Evolutionary conservation across 2,113 vertebrate species (phyloP), one percentile per base, ranked within the genome.

Genomic region (Perca fluviatilis): DNA sequence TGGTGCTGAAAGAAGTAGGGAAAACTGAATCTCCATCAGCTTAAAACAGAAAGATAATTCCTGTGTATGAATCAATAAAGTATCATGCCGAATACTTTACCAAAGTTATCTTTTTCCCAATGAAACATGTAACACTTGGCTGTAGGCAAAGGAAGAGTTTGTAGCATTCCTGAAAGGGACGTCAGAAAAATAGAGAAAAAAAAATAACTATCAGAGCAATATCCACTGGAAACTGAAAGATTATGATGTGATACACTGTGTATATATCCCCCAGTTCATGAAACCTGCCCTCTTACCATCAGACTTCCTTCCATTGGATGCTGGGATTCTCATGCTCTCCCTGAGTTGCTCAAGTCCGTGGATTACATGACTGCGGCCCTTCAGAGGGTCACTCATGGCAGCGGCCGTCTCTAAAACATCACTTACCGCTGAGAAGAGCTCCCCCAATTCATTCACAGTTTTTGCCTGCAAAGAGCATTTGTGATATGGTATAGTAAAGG

Each of bases 101-200:
- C 98, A 30, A 99, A 99, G 88, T 97, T 99, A 88, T 99, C 98
- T 74, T 97, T 97, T 79, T 97, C 97, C 98, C 98, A 99, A 90
- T 94, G 96, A 86, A 97, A 98, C 65, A 96, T 95, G 88, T 97
- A 95, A 87, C 97, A 98, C 81, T 97, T 97, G 76, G 98, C 96
- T 0, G 96, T 94, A 0, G 98, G 98, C 65, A 99, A 80, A 19
- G 95, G 95, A 11, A 99, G 94, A 12, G 96, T 96, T 65, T 96
- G 96, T 3, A 99, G 93, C 85, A 94, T 96, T 73, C 86, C 77
- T 96, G 82, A 46, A 83, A 56, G 14, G 27, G n/a, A 58, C 9
- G 0, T 72, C 7, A 64, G 18, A 25, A 68, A 61, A 50, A 33
- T 12, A 74, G 13, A 43, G 15, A 27, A 53, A 57, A 27, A 27